phyloP scores from a whole-genome alignment of 2,797 vertebrate species.

The Myotis planiceps region DNA sequence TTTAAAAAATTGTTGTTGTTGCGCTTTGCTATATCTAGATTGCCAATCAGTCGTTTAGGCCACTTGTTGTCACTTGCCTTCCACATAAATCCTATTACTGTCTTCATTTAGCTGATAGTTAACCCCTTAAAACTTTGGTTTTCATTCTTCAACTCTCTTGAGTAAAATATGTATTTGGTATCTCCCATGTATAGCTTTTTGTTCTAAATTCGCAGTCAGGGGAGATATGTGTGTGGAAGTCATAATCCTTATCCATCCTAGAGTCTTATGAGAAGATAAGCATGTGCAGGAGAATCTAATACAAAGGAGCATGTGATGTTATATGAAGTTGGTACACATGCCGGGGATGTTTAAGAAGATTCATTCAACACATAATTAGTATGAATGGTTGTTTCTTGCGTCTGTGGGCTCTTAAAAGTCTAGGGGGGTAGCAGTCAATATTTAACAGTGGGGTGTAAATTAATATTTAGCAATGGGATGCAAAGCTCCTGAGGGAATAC shows the following conservation, averaged over 20 bases:
- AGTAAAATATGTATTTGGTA: neutral
- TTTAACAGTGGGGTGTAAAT: neutral
- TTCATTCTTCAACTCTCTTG: neutral
- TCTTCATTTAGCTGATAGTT: neutral
- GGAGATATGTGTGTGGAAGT: neutral
- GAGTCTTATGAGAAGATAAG: neutral
- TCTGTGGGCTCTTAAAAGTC: neutral
- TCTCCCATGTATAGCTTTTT: neutral
- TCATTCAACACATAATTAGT: neutral
- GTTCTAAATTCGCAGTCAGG: neutral
- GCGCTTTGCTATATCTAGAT: neutral
- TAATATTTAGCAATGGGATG: neutral
- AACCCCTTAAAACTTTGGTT: neutral
- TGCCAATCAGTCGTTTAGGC: neutral
- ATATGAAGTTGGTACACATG: neutral
- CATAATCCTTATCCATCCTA: neutral
- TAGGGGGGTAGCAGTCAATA: neutral
- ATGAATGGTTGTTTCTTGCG: neutral
- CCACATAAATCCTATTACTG: neutral
- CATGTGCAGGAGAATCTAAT: neutral
- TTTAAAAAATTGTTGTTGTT: neutral
- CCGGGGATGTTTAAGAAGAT: neutral
- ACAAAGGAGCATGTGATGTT: neutral
- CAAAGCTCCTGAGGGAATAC: neutral
- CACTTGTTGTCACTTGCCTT: neutral